Evolutionary conservation across 2,888 invertebrate genomes (phyloP), one percentile per base, ranked within the genome.

Genomic region (Diadromus collaris): DNA sequence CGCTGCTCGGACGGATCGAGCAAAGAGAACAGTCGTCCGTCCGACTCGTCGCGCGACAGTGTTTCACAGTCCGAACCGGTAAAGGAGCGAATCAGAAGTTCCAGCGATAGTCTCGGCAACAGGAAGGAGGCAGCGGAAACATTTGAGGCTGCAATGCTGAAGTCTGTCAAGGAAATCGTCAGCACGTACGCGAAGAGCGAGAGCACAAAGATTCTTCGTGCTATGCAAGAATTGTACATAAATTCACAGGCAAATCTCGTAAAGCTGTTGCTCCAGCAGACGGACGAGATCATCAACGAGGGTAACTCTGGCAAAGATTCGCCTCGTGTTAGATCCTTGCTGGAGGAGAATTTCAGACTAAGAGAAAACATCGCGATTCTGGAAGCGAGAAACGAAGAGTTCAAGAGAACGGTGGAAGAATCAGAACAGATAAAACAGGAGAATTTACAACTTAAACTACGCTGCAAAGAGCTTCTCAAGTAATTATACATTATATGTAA

Each of bases 11-110:
- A 90, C 73, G 76, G 61, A 48, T 88, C 88, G 1, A 83, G 82
- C 38, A 90, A 90, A 70, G 90, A 90, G 69, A 90, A 89, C 60
- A 88, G 78, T 72, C 83, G 84, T 51, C 89, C 89, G 0, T 74
- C 81, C 0, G 86, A 89, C 29, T 80, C 82, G 7, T 84, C 84
- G 3, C 85, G 81, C 46, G 88, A 84, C 44, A 82, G 67, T 19
- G 63, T 73, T 32, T 64, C 73, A 16, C 79, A 79, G 1, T 38
- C 73, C 16, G 81, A 84, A 19, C 44, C 74, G 0, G 51, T 71
- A 10, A 32, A 78, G 48, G 78, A 64, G 75, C 82, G 51, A 2
- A 51, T 41, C 16, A 51, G 80, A 10, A 63, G 73, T 7, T 32
- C 46, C 41, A 71, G 63, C 0, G 86, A 85, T 34, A 65, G 70